Conservation (phyloP, 2,888 invertebrate species). For the Drosophila fulvimacula region DNA sequence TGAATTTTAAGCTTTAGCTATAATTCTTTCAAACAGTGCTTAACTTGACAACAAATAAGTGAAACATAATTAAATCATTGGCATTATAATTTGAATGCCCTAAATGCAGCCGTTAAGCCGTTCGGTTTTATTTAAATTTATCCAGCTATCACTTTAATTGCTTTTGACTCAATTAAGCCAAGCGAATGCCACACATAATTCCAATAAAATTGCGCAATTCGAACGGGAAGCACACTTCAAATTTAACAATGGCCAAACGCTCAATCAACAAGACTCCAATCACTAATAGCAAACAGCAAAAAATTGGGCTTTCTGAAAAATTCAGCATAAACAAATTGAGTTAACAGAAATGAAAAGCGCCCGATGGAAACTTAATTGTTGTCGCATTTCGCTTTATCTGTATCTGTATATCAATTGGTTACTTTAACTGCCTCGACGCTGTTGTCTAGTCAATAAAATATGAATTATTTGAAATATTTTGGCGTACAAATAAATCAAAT, state of each 20-base stretch:
- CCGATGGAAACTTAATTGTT: constrained; percentile 54
- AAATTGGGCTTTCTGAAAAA: constrained; percentile 27
- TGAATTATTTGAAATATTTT: constrained; percentile 75
- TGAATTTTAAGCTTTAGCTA: background rate
- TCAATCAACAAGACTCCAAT: constrained; percentile 23
- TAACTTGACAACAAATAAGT: background rate
- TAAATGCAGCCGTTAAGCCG: constrained; percentile 1
- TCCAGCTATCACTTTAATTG: constrained; percentile 9
- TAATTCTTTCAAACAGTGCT: background rate
- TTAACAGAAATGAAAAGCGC: constrained; percentile 38
- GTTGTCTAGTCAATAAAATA: constrained; percentile 71
- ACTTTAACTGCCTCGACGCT: constrained; percentile 13
- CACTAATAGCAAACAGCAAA: constrained; percentile 18
- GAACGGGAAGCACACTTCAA: background rate
- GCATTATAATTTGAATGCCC: background rate
- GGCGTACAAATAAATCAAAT: constrained; percentile 67
- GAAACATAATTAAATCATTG: background rate
- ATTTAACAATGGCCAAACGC: constrained; percentile 11
- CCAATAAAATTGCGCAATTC: constrained; percentile 6
- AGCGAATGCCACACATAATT: constrained; percentile 3
- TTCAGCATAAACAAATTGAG: constrained; percentile 50
- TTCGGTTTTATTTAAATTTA: constrained; percentile 5
- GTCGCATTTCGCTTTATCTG: constrained; percentile 4
- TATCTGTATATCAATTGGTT: constrained; percentile 30
- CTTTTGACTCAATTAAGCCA: constrained; percentile 8